phyloP scores from a whole-genome alignment of 2,888 invertebrate genomes.

The Spicauda simplicius region DNA sequence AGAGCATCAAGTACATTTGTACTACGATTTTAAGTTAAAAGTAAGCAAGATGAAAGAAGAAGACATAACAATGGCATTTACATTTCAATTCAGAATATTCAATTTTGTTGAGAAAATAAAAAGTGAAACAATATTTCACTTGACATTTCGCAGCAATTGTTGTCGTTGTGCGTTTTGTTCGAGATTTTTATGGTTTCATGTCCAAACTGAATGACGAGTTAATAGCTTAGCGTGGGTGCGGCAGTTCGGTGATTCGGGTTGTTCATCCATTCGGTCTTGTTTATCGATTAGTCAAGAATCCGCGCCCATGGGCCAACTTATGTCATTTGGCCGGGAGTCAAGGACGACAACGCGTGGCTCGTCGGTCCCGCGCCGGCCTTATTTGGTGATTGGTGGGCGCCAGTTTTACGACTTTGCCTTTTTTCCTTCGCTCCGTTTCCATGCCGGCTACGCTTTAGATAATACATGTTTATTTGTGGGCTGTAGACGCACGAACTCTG shows the following conservation, averaged over 20 bases:
- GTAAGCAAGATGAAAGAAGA: slow-evolving; percentile 24
- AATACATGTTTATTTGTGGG: slow-evolving; percentile 64
- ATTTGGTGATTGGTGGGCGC: slow-evolving; percentile 84
- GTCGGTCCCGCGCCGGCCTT: slow-evolving; percentile 76
- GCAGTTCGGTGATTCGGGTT: slow-evolving; percentile 63
- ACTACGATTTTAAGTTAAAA: slow-evolving; percentile 7
- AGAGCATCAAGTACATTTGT: slow-evolving; percentile 7
- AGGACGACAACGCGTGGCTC: slow-evolving; percentile 75
- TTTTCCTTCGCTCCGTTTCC: slow-evolving; percentile 77
- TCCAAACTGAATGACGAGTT: slow-evolving; percentile 65
- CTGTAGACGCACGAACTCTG: slow-evolving; percentile 60
- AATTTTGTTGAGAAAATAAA: slow-evolving; percentile 33
- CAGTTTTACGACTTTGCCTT: slow-evolving; percentile 83
- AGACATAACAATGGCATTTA: slow-evolving; percentile 28
- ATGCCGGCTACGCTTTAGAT: slow-evolving; percentile 71
- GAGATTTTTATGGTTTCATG: slow-evolving; percentile 62
- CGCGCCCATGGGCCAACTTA: slow-evolving; percentile 83
- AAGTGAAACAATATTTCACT: slow-evolving; percentile 35
- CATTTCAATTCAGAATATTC: slow-evolving; percentile 33
- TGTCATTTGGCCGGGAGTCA: slow-evolving; percentile 84
- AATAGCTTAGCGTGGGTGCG: slow-evolving; percentile 73
- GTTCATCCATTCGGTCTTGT: slow-evolving; percentile 75
- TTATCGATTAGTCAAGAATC: slow-evolving; percentile 81
- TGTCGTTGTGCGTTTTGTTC: slow-evolving; percentile 32
- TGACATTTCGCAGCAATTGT: slow-evolving; percentile 35